Conservation (phyloP, 2,113 vertebrate species). For the Stegastes partitus region DNA sequence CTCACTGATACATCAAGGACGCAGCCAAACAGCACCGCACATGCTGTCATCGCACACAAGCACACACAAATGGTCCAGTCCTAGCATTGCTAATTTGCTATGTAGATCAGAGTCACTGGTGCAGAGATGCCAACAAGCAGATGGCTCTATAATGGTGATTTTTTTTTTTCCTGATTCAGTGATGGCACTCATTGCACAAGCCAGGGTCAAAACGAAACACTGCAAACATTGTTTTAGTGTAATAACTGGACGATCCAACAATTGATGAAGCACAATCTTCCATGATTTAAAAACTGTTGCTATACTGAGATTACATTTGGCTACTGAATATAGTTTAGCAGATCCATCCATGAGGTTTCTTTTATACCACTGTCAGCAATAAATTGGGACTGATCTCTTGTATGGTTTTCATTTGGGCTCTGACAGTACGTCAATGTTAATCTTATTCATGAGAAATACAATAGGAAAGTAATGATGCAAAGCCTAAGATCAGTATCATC, state of each 20-base stretch:
- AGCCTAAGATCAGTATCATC: background rate
- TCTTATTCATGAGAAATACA: background rate
- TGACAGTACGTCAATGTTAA: background rate
- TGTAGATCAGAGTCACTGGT: constrained; percentile 38
- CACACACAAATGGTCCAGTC: constrained; percentile 30
- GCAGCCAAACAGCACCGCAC: constrained; percentile 38
- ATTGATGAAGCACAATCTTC: background rate
- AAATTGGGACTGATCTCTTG: background rate
- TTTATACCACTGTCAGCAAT: background rate
- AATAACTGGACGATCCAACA: background rate
- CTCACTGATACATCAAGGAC: constrained; percentile 65
- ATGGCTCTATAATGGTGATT: constrained; percentile 18
- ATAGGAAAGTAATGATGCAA: background rate
- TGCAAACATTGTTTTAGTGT: background rate
- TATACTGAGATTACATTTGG: background rate
- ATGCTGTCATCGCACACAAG: constrained; percentile 52
- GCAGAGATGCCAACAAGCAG: constrained; percentile 36
- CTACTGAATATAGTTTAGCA: background rate
- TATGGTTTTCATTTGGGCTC: background rate
- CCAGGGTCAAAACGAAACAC: background rate
- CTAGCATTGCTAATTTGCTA: constrained; percentile 45
- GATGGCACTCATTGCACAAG: background rate
- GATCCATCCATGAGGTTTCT: background rate
- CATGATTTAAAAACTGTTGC: background rate
- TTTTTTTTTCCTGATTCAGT: background rate